Base-by-base conservation (phyloP, 1,140 invertebrate genomes). In the Panagrolaimus sp. region DNA sequence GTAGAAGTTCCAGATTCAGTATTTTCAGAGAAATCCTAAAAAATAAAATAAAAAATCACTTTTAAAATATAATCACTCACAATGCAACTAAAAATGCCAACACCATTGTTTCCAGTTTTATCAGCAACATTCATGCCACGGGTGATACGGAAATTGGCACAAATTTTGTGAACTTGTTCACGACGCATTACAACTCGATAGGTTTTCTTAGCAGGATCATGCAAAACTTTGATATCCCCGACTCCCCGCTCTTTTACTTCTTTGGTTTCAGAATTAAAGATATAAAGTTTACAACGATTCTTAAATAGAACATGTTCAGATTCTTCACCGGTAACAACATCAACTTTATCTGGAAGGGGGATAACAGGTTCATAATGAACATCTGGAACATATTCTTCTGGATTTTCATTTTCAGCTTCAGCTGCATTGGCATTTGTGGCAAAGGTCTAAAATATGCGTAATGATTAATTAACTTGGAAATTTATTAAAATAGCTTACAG, bases 281-380 rank as follows among this genome's bases (percentile, higher is more conserved):
- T 86, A 78, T 88, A 93, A 10, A 93, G 83, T 83, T 92, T 93
- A 0, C 90, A 88, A 63, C 90, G 85, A 75, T 91, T 87, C 32
- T 87, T 87, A 78, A 89, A 92, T 24, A 90, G 75, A 9, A 89
- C 86, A 84, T 81, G 89, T 80, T 94, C 91, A 73, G 91, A 86
- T 83, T 94, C 91, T 85, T 91, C 91, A 12, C 90, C 92, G 24
- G 90, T 95, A 79, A 89, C 89, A 17, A 90, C 89, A 69, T 91
- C 89, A 65, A 94, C 90, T 65, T 90, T 87, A 72, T 93, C 91
- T 0, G 91, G 90, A 68, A 92, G 83, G 24, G 92, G 88, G 79
- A 93, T 88, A 12, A 93, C 88, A 15, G 91, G 91, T 17, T 67
- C 43, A 38, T 69, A 64, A 15, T 69, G 67, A 32, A 63, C 68